phyloP scores from a whole-genome alignment of 1,140 invertebrate species.

The Chionoecetes opilio region DNA sequence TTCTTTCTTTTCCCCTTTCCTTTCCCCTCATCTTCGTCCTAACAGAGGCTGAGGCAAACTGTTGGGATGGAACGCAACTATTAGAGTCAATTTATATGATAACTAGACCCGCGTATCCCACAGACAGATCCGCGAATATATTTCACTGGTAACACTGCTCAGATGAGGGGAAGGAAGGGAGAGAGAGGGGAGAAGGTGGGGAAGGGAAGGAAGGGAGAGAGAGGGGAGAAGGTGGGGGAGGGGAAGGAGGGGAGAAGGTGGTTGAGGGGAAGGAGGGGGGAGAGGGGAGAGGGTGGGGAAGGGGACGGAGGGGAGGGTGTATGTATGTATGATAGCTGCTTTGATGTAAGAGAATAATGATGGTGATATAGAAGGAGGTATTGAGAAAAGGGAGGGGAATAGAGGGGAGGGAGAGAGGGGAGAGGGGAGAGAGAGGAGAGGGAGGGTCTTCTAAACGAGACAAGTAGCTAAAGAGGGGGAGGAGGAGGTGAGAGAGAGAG shows the following conservation, averaged over 20 bases:
- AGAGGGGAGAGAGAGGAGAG: background rate
- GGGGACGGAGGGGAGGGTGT: background rate
- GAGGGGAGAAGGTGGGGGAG: no score
- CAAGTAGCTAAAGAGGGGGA: constrained; percentile 15
- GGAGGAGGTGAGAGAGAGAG: background rate
- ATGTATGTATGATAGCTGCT: background rate
- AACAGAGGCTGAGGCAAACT: background rate
- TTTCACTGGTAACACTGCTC: constrained; percentile 16
- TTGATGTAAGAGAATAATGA: constrained; percentile 30
- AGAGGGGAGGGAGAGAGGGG: background rate
- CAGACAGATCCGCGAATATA: background rate
- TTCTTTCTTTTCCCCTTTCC: background rate
- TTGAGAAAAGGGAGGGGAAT: background rate
- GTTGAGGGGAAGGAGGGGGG: background rate
- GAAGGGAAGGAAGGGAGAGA: background rate
- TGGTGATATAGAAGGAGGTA: constrained; percentile 23
- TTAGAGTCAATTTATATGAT: constrained; percentile 31
- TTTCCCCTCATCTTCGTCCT: background rate
- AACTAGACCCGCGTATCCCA: background rate
- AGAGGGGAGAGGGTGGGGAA: background rate
- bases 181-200: background rate
- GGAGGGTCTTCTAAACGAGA: background rate
- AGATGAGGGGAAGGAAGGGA: background rate
- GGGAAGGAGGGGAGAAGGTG: no score
- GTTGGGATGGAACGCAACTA: background rate